Conservation (phyloP, 2,113 vertebrate genomes). For the Cryptomyrus ogoouensis region DNA sequence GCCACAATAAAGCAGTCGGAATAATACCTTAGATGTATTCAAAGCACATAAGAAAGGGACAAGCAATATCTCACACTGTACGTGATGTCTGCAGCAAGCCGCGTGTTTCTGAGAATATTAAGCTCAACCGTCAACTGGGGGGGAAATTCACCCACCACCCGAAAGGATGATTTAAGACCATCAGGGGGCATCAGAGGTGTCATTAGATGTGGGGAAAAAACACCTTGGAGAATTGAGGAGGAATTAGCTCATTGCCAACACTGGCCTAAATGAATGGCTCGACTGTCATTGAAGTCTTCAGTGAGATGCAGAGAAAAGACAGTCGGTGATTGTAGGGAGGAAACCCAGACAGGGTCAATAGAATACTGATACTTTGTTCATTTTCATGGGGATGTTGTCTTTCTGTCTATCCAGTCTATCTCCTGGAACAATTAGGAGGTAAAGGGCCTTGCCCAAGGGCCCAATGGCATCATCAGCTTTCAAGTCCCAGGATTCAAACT, state of each 20-base stretch:
- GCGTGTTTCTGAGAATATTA: not conserved
- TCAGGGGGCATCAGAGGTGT: not conserved
- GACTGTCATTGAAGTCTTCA: not conserved
- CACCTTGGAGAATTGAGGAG: not conserved
- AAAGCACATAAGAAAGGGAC: conserved; percentile 10
- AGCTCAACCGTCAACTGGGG: not conserved
- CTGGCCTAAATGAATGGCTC: not conserved
- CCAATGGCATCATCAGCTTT: not conserved
- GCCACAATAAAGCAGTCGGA: conserved; percentile 14
- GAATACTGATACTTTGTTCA: not conserved
- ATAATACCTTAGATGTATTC: conserved; percentile 19
- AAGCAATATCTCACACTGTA: not conserved
- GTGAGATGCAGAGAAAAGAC: conserved; percentile 15
- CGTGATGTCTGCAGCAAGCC: not conserved
- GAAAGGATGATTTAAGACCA: not conserved
- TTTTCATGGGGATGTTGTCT: not conserved
- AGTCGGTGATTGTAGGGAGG: conserved; percentile 3
- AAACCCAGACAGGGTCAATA: conserved; percentile 1
- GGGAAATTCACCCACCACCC: not conserved
- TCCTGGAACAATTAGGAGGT: not conserved
- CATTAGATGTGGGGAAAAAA: not conserved
- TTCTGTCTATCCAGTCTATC: not conserved
- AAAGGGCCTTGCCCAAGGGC: not conserved
- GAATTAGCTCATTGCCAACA: conserved; percentile 12
- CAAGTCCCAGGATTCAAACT: not conserved